Percentiles rank a stretch among this genome's conserved stretches.
Evolutionary conservation across 2,113 vertebrate genomes (phyloP).

Genomic region (Rhineura floridana): DNA sequence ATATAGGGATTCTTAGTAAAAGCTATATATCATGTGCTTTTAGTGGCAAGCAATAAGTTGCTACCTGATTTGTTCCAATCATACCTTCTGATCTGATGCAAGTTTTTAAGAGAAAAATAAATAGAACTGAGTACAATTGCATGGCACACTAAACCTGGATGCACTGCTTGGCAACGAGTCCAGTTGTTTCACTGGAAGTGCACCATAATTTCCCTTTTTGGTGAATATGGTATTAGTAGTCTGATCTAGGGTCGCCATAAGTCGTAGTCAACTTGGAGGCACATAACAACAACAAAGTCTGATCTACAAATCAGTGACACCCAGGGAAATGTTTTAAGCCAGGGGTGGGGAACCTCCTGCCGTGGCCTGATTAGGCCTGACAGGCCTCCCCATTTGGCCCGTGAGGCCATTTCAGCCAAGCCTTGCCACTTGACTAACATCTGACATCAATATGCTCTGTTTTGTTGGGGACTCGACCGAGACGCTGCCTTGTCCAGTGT

Average conservation of each 20-base stretch:
- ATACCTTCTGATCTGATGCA: background rate
- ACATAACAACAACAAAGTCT: too few relatives aligned
- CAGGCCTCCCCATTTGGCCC: too few relatives aligned
- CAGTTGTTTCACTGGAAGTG: background rate
- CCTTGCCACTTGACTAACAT: too few relatives aligned
- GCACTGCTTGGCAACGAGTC: background rate
- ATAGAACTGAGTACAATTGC: background rate
- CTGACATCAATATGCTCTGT: too few relatives aligned
- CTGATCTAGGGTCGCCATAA: too few relatives aligned
- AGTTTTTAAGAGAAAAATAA: conserved; percentile 8
- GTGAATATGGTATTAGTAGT: background rate
- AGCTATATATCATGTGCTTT: conserved; percentile 2
- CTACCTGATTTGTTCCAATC: background rate
- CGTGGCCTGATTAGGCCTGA: too few relatives aligned
- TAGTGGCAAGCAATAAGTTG: conserved; percentile 8
- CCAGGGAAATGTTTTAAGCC: background rate
- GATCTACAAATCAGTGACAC: background rate
- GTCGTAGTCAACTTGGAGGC: too few relatives aligned
- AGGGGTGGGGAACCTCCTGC: too few relatives aligned
- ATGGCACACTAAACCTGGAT: background rate
- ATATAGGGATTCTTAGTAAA: background rate
- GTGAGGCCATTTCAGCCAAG: too few relatives aligned
- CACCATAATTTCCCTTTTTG: background rate
- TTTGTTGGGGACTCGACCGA: too few relatives aligned
- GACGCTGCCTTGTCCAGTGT: too few relatives aligned